Percentiles rank a stretch among this genome's conserved stretches.
Conservation (phyloP, 30 jellyfish, hydroid and myxozoan species). For the Euphysa ruthae region DNA sequence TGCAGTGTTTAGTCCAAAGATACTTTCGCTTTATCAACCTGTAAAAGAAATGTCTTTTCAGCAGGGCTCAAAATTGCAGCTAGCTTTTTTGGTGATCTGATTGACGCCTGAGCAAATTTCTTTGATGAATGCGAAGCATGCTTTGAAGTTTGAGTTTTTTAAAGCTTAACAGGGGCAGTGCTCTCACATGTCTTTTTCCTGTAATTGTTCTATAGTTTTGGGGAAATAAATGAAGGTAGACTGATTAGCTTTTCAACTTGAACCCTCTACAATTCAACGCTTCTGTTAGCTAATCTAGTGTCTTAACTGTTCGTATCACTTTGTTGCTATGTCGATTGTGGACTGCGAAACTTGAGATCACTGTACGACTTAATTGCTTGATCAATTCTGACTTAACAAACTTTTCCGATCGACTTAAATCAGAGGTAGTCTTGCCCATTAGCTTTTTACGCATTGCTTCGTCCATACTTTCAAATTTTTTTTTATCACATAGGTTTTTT, state of each 20-base stretch:
- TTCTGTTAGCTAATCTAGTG: slow-evolving; percentile 40
- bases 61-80: slow-evolving; percentile 21
- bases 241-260: slow-evolving; percentile 45
- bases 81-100: slow-evolving; percentile 15
- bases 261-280: slow-evolving; percentile 49
- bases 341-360: slow-evolving; percentile 49
- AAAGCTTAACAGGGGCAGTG: slow-evolving; percentile 1
- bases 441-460: neutral
- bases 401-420: slow-evolving; percentile 23
- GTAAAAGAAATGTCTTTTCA: slow-evolving; percentile 28
- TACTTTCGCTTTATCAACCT: slow-evolving; percentile 49
- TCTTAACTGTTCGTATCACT: slow-evolving; percentile 44
- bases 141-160: neutral
- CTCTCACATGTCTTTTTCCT: neutral
- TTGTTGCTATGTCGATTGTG: slow-evolving; percentile 39
- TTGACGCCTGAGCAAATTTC: neutral
- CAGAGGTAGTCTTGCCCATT: slow-evolving; percentile 9
- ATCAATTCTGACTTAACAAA: slow-evolving; percentile 41
- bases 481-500: neutral
- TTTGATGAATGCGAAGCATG: neutral
- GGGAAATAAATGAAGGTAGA: slow-evolving; percentile 5
- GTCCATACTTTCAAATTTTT: neutral
- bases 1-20: slow-evolving; percentile 48
- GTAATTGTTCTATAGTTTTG: neutral
- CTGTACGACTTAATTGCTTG: slow-evolving; percentile 30